phyloP scores from a whole-genome alignment of 2,888 invertebrate genomes.

The Lasioglossum pauxillum region DNA sequence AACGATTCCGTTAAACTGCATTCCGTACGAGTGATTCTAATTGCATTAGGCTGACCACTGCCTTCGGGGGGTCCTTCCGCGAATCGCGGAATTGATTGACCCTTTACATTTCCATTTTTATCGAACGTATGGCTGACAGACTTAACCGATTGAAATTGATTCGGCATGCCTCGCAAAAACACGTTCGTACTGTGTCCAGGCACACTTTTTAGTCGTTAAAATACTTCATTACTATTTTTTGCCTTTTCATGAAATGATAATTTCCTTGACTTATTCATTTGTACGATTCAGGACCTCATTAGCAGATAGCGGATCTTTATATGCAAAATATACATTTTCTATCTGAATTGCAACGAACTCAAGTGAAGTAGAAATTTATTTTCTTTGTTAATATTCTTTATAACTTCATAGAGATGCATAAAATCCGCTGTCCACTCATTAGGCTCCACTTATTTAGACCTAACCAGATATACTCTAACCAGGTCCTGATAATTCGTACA shows the following conservation, averaged over 20 bases:
- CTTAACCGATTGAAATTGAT: neutral
- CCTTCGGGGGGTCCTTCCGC: neutral
- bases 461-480: no score
- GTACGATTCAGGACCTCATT: neutral
- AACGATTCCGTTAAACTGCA: conserved; percentile 10
- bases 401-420: no score
- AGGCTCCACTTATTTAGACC: neutral
- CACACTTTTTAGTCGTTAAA: neutral
- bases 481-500: no score
- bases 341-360: no score
- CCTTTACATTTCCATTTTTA: neutral
- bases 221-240: neutral
- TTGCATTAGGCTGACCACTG: neutral
- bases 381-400: no score
- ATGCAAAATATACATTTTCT: no score
- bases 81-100: conserved; percentile 2
- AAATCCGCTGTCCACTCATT: no score
- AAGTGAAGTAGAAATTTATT: no score
- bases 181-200: neutral
- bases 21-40: conserved; percentile 14
- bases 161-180: neutral
- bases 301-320: no score
- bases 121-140: neutral
- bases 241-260: neutral
- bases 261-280: neutral